Base-by-base conservation (phyloP, 2,888 invertebrate genomes). In the Lissocephala sabroskyi region DNA sequence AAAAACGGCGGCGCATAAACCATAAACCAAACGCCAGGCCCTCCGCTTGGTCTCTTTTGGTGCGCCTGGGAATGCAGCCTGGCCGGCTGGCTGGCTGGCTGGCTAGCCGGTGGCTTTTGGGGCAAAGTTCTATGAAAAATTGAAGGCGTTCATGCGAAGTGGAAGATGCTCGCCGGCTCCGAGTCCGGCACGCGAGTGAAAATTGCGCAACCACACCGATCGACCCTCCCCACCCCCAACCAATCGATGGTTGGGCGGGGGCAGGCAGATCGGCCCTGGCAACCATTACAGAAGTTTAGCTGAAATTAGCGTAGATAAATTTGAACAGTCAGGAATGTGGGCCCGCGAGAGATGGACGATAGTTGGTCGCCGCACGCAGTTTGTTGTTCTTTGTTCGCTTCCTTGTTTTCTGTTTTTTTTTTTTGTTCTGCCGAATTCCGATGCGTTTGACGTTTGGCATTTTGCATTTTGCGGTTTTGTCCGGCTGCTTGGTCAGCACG, bases 221-320 rank as follows among this genome's bases (percentile, higher is more conserved):
- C n/a, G n/a, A n/a, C n/a, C n/a, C n/a, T n/a, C n/a, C n/a, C n/a
- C n/a, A n/a, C n/a, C n/a, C n/a, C n/a, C n/a, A n/a, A n/a, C n/a
- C n/a, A n/a, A n/a, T n/a, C n/a, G n/a, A n/a, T n/a, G n/a, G n/a
- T n/a, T n/a, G n/a, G n/a, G n/a, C n/a, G n/a, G n/a, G n/a, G n/a
- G n/a, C 29, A 29, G 23, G 41, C 29, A n/a, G n/a, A n/a, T 59
- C 64, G 67, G 73, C 59, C 10, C 35, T 35, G 13, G 75, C 65
- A 61, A 68, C 77, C 71, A 77, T 74, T 65, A 67, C 73, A 73
- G 63, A 70, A 79, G 65, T 67, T 79, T 73, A 77, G 63, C 61
- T 49, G 66, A 80, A 79, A 79, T 79, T 79, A 79, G 79, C 80
- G 70, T 63, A 75, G 73, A 74, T 74, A 75, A 75, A 73, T 67